These are phyloP conservation scores for Enchytraeus crypticus DNA, from an alignment of 2,888 invertebrate genomes.

Conservation along the genomic window DNA sequence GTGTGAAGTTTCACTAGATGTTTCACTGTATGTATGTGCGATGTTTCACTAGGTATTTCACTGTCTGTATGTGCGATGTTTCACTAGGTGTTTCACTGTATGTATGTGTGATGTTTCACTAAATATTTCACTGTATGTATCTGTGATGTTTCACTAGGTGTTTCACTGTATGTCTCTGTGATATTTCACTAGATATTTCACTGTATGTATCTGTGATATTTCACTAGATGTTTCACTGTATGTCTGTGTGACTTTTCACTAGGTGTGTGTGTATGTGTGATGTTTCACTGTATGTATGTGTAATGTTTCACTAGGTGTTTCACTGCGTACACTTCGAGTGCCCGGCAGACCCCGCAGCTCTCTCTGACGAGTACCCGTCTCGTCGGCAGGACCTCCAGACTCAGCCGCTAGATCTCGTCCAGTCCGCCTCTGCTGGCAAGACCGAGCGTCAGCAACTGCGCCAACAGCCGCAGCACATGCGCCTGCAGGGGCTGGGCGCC, in stretches of 20 bases:
- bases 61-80: not conserved
- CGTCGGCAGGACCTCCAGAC: no score
- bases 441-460: not conserved
- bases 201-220: no score
- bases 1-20: no score
- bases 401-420: not conserved
- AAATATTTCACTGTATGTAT: no score
- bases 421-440: not conserved
- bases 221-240: no score
- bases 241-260: not conserved
- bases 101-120: no score
- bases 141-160: no score
- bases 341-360: constrained; percentile 51
- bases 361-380: not conserved
- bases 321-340: constrained; percentile 97
- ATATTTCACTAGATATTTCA: no score
- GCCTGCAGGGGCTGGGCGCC: constrained; percentile 10
- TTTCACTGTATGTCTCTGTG: no score
- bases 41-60: no score
- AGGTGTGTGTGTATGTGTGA: not conserved
- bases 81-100: no score
- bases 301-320: constrained; percentile 62
- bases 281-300: not conserved
- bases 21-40: no score
- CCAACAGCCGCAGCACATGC: not conserved